Conservation (phyloP, 2,888 invertebrate species). For the Scelioninae gen. 1 region DNA sequence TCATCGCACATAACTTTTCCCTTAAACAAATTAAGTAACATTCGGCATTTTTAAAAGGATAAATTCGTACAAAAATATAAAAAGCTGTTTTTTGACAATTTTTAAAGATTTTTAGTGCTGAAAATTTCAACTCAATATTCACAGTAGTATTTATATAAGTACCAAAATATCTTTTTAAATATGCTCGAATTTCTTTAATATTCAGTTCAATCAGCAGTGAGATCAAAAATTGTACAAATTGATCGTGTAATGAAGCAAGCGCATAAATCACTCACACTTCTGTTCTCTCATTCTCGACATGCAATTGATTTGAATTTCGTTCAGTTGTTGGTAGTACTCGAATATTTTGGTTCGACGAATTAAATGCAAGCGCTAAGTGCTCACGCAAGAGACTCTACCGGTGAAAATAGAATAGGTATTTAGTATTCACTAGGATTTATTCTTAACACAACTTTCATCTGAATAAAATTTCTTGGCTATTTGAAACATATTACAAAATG, state of each 20-base stretch:
- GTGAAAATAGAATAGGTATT: constrained; percentile 52
- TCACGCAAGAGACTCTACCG: constrained; percentile 12
- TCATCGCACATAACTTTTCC: background rate
- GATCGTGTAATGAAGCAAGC: constrained; percentile 4
- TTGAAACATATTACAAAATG: too few species aligned
- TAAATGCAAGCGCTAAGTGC: constrained; percentile 31
- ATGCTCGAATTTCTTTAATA: background rate
- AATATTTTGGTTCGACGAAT: constrained; percentile 39
- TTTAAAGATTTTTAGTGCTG: too few species aligned
- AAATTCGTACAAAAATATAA: too few species aligned
- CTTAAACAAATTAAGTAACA: too few species aligned
- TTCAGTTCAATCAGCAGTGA: background rate
- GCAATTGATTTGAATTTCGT: constrained; percentile 39
- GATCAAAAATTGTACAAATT: constrained; percentile 1
- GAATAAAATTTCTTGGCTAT: constrained; percentile 11
- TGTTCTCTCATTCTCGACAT: constrained; percentile 21
- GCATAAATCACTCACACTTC: constrained; percentile 14
- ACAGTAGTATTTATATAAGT: too few species aligned
- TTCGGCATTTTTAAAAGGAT: too few species aligned
- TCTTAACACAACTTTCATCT: constrained; percentile 39
- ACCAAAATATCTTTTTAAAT: background rate
- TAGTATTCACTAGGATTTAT: constrained; percentile 34
- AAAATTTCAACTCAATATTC: too few species aligned
- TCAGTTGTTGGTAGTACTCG: constrained; percentile 20
- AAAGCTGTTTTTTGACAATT: too few species aligned